These are phyloP conservation scores for Eurois occulta DNA, from an alignment of 2,888 invertebrate genomes.

Conservation along the genomic window DNA sequence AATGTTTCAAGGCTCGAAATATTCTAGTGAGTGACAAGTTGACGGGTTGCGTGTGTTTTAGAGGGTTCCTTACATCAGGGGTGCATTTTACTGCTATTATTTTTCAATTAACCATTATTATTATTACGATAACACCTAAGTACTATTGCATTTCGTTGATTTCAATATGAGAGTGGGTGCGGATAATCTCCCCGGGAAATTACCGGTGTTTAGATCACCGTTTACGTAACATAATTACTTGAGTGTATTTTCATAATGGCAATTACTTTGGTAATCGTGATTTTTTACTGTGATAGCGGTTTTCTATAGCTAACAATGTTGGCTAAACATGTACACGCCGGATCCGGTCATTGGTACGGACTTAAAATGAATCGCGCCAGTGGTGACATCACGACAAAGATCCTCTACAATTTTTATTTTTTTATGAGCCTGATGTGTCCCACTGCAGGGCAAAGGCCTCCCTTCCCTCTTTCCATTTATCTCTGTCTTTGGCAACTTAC, in stretches of 20 bases:
- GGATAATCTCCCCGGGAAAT: conserved; percentile 71
- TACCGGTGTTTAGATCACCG: conserved; percentile 65
- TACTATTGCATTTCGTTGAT: conserved; percentile 71
- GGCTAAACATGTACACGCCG: neutral
- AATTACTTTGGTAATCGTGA: conserved; percentile 57
- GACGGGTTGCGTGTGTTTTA: conserved; percentile 78
- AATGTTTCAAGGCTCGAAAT: conserved; percentile 42
- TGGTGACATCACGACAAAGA: too few species aligned
- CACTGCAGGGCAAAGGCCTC: too few species aligned
- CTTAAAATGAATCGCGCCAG: too few species aligned
- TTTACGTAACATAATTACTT: conserved; percentile 65
- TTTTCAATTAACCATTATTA: conserved; percentile 80
- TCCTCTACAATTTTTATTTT: too few species aligned
- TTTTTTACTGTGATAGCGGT: conserved; percentile 25
- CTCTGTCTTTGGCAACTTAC: too few species aligned
- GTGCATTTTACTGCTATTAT: conserved; percentile 79
- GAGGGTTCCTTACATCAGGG: conserved; percentile 71
- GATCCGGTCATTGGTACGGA: too few species aligned
- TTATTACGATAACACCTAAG: conserved; percentile 71
- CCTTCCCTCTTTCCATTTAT: too few species aligned
- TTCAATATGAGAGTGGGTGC: conserved; percentile 69
- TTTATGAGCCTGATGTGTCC: too few species aligned
- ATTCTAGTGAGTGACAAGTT: conserved; percentile 61
- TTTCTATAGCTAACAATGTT: conserved; percentile 12
- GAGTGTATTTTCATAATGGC: conserved; percentile 68